Percentiles rank a stretch among this genome's conserved stretches.
Conservation (phyloP, 2,113 vertebrate genomes). For the Lampris megalopsis region DNA sequence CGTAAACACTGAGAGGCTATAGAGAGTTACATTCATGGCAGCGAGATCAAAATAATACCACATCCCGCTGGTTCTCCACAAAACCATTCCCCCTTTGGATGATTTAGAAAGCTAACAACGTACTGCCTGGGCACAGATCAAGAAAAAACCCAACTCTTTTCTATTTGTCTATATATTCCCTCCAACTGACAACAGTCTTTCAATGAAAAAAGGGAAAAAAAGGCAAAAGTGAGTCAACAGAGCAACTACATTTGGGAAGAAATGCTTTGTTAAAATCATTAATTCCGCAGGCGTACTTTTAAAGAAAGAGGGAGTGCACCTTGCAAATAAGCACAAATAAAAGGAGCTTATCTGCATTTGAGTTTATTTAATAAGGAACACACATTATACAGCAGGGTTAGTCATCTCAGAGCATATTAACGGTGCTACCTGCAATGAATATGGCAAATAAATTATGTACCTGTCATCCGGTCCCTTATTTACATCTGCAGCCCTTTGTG, state of each 20-base stretch:
- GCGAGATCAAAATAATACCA: conserved; percentile 1
- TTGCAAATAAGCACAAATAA: no score
- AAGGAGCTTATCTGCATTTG: no score
- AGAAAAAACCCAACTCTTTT: conserved; percentile 31
- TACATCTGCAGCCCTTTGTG: neutral
- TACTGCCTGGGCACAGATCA: no score
- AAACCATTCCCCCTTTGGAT: conserved; percentile 44
- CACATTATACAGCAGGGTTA: no score
- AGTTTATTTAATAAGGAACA: no score
- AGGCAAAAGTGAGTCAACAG: neutral
- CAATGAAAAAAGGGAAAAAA: neutral
- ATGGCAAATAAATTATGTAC: no score
- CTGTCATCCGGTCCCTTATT: no score
- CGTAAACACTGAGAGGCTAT: conserved; percentile 34
- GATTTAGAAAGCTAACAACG: conserved; percentile 25
- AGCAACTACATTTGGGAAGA: neutral
- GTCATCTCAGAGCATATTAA: no score
- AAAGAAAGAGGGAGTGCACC: neutral
- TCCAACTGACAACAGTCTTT: conserved; percentile 7
- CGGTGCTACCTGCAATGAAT: no score
- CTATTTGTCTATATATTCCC: conserved; percentile 32
- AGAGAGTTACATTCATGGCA: conserved; percentile 22
- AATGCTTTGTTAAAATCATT: neutral
- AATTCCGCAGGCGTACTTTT: neutral
- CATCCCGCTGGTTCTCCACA: conserved; percentile 51